These are phyloP conservation scores for Limanda limanda DNA, from an alignment of 2,113 vertebrate species.

Conservation along the genomic window DNA sequence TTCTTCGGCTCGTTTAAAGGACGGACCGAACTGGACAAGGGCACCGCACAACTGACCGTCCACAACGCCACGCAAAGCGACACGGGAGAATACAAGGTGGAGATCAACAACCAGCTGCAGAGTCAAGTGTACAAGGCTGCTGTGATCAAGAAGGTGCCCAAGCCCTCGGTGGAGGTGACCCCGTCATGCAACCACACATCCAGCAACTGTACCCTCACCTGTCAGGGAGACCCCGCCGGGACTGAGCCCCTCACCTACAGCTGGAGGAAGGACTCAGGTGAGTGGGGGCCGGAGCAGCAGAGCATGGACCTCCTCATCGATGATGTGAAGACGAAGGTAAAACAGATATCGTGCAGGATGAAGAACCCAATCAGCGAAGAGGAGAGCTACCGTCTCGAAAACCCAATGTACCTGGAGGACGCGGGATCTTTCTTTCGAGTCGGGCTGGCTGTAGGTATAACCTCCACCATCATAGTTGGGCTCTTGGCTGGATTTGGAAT, in stretches of 20 bases:
- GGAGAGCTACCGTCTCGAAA: not conserved
- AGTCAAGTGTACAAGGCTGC: accelerated
- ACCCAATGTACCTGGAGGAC: too few relatives aligned
- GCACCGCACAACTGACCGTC: too few relatives aligned
- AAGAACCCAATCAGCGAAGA: not conserved
- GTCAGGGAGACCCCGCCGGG: accelerated
- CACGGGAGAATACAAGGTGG: too few relatives aligned
- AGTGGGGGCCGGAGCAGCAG: accelerated
- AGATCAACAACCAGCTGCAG: slow-evolving; percentile 1
- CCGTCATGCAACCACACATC: accelerated
- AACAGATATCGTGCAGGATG: not conserved
- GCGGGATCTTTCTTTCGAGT: too few relatives aligned
- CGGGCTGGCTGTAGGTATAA: too few relatives aligned
- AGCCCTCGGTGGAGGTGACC: accelerated
- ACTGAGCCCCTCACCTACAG: slow-evolving; percentile 4
- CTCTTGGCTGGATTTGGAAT: not conserved
- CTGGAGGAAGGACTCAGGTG: not conserved
- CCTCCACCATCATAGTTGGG: accelerated
- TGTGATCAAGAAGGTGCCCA: accelerated
- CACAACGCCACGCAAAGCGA: too few relatives aligned
- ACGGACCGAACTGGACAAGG: too few relatives aligned
- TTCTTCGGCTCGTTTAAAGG: too few relatives aligned
- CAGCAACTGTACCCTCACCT: accelerated
- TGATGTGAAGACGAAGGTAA: accelerated
- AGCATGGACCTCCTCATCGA: accelerated